These are phyloP conservation scores for Dendronephthya gigantea DNA, from an alignment of 64 coral and sea anemone species.

Conservation along the genomic window DNA sequence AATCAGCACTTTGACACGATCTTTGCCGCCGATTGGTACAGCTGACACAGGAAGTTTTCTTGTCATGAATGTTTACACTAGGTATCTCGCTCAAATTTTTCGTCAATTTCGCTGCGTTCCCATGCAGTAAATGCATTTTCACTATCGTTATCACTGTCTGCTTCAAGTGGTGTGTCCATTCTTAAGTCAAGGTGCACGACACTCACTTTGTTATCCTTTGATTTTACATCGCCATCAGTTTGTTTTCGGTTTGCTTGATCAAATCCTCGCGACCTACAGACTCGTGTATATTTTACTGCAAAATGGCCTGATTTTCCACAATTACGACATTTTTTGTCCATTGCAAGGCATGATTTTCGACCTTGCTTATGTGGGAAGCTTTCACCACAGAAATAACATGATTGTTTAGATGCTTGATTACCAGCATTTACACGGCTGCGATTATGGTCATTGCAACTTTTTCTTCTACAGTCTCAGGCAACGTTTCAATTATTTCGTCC, in stretches of 20 bases:
- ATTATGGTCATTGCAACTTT: neutral
- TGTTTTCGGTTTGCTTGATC: neutral
- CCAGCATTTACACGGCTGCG: neutral
- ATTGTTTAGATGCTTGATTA: neutral
- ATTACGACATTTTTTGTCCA: neutral
- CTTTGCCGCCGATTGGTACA: neutral
- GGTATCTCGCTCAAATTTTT: neutral
- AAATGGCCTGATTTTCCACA: neutral
- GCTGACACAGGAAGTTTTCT: neutral
- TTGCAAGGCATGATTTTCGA: neutral
- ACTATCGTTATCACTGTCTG: neutral
- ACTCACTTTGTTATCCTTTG: neutral
- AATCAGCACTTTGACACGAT: neutral
- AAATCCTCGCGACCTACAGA: neutral
- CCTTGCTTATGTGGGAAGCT: neutral
- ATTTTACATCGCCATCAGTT: neutral
- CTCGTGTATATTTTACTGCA: too few species aligned
- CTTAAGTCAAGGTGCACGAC: too few species aligned
- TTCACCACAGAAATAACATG: neutral
- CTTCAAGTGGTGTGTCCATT: neutral
- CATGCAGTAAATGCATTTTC: neutral
- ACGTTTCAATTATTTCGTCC: neutral
- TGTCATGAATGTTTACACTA: neutral
- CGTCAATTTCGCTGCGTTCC: neutral
- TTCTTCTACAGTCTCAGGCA: conserved; percentile 7